Evolutionary conservation across 2,888 invertebrate species (phyloP).

Genomic region (Caenorhabditis imperialis): DNA sequence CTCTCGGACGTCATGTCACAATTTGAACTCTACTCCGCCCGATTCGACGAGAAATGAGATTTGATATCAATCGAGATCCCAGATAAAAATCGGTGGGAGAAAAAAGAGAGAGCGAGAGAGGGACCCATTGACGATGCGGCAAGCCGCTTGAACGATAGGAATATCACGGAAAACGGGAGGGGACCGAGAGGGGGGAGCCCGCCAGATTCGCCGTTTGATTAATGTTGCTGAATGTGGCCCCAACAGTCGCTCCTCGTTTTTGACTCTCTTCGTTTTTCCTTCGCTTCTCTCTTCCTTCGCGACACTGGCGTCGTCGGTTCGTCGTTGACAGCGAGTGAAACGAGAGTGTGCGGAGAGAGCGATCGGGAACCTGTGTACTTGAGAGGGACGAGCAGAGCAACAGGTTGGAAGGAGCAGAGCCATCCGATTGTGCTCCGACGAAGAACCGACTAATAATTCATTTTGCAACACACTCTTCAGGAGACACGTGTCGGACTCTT

Average conservation of each 20-base stretch:
- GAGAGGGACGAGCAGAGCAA: slow-evolving; percentile 37
- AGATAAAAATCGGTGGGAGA: slow-evolving; percentile 43
- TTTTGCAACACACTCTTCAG: slow-evolving; percentile 40
- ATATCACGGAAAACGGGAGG: slow-evolving; percentile 45
- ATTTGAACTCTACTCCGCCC: slow-evolving; percentile 27
- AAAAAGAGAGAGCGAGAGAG: slow-evolving; percentile 36
- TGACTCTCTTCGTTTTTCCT: slow-evolving; percentile 25
- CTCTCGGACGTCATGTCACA: no score
- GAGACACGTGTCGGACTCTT: slow-evolving; percentile 41
- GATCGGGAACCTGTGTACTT: slow-evolving; percentile 40
- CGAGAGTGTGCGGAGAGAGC: slow-evolving; percentile 21
- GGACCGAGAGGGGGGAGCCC: slow-evolving; percentile 28
- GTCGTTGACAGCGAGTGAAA: slow-evolving; percentile 9
- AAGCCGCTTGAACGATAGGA: slow-evolving; percentile 37
- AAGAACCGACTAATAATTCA: slow-evolving; percentile 45
- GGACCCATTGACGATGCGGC: slow-evolving; percentile 16
- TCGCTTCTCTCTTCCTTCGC: slow-evolving; percentile 6
- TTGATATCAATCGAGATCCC: slow-evolving; percentile 47
- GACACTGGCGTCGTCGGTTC: slow-evolving; percentile 23
- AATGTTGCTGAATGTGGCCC: slow-evolving; percentile 57
- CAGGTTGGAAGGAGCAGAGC: slow-evolving; percentile 44
- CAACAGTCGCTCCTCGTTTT: slow-evolving; percentile 50
- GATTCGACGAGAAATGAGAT: slow-evolving; percentile 30
- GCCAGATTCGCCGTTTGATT: slow-evolving; percentile 53
- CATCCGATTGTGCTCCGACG: slow-evolving; percentile 22